Percentiles rank a stretch among this genome's conserved stretches.
Conservation (phyloP, 2,888 invertebrate genomes). For the Drosophila seclusa region DNA sequence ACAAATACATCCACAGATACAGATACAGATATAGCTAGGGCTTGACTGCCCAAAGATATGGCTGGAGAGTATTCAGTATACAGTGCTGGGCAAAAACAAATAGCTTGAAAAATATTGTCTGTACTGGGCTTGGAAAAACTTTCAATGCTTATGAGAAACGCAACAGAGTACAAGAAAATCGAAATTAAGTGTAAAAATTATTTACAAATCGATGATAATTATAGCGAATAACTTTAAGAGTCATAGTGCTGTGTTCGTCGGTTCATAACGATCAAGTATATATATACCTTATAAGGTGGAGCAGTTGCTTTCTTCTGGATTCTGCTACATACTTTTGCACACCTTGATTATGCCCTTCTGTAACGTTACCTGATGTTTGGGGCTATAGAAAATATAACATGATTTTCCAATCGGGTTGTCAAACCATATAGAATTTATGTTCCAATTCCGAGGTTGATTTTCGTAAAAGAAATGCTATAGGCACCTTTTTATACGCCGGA, state of each 20-base stretch:
- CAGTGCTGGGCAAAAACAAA: neutral
- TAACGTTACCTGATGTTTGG: too few species aligned
- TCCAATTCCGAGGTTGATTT: too few species aligned
- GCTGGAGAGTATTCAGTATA: neutral
- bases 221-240: neutral
- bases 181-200: neutral
- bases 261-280: neutral
- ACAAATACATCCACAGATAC: constrained; percentile 10
- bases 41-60: neutral
- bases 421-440: too few species aligned
- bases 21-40: constrained; percentile 20
- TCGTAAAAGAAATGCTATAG: too few species aligned
- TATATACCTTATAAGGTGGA: neutral
- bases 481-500: too few species aligned
- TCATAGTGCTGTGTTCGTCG: neutral
- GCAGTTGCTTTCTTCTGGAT: neutral
- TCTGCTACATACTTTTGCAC: too few species aligned
- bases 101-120: neutral
- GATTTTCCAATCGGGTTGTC: too few species aligned
- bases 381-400: too few species aligned
- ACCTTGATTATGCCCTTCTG: too few species aligned
- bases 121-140: neutral
- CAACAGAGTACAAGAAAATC: neutral
- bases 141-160: neutral
- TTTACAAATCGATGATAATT: neutral